Base-by-base conservation (phyloP, 2,113 vertebrate genomes). In the Rana temporaria region DNA sequence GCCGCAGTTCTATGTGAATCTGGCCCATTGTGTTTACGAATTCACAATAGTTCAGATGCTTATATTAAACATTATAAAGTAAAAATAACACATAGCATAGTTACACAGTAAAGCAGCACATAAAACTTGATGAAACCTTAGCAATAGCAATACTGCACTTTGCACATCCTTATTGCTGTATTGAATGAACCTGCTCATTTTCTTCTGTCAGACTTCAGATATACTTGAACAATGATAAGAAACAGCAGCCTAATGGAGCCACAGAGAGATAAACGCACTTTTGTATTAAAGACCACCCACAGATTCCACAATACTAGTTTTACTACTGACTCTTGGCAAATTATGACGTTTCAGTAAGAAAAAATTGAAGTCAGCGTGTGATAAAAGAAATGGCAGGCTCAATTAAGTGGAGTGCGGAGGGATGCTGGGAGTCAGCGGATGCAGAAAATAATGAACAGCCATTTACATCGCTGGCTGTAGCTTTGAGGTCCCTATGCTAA, bases 401-500 rank as follows among this genome's bases (percentile, higher is more conserved):
- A 57, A 69, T 79, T 59, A 79, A 69, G 26, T 48, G 22, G 16
- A 59, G 63, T 68, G 19, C 12, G 22, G 15, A 70, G 30, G 34
- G 66, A 14, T 68, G 64, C 63, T 68, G 24, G 20, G 64, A 66
- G 20, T 34, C 24, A 63, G 38, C 24, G 65, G 55, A 38, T 68
- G 59, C 62, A 79, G 34, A 55, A 72, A 66, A 30, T 73, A 84
- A 84, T 67, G 53, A 78, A 65, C 70, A 67, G 78, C 76, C 48
- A 55, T 70, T 80, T 60, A 70, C 65, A 70, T 32, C 38, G 65
- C 53, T 56, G 32, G 34, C 78, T 60, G 53, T 67, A 24, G 62
- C 72, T 77, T 6, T 72, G 84, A 75, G 72, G 73, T 67, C 81
- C 69, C 70, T 82, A 79, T 78, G 69, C 48, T 67, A 84, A 60